These are phyloP conservation scores for Eulithis testata DNA, from an alignment of 2,888 invertebrate species.

Conservation along the genomic window DNA sequence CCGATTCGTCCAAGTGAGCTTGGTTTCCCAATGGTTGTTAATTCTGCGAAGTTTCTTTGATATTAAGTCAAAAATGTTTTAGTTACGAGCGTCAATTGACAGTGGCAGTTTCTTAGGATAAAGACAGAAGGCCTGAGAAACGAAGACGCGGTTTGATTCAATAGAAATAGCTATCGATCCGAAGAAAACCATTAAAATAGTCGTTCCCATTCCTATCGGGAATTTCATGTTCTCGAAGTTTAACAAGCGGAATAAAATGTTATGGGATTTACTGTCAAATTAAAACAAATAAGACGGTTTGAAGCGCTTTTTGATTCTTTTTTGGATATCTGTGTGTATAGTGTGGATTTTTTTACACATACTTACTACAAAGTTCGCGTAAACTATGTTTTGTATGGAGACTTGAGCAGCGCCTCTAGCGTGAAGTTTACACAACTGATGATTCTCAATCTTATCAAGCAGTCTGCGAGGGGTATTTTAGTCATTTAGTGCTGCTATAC, in stretches of 20 bases:
- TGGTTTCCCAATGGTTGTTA: no score
- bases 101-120: background rate
- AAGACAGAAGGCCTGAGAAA: background rate
- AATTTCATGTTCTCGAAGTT: background rate
- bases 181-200: background rate
- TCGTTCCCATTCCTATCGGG: background rate
- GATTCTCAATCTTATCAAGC: no score
- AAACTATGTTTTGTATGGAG: no score
- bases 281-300: background rate
- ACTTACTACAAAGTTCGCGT: no score
- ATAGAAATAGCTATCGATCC: background rate
- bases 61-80: no score
- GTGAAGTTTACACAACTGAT: no score
- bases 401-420: no score
- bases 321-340: background rate
- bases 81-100: background rate
- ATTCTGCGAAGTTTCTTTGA: no score
- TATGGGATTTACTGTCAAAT: background rate
- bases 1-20: no score
- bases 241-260: conserved; percentile 4
- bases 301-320: background rate
- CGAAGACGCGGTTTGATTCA: conserved; percentile 1
- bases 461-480: no score
- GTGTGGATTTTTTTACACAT: no score
- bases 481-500: no score